Evolutionary conservation across 23 tunicate genomes (phyloP).

Genomic region (Styela clava): DNA sequence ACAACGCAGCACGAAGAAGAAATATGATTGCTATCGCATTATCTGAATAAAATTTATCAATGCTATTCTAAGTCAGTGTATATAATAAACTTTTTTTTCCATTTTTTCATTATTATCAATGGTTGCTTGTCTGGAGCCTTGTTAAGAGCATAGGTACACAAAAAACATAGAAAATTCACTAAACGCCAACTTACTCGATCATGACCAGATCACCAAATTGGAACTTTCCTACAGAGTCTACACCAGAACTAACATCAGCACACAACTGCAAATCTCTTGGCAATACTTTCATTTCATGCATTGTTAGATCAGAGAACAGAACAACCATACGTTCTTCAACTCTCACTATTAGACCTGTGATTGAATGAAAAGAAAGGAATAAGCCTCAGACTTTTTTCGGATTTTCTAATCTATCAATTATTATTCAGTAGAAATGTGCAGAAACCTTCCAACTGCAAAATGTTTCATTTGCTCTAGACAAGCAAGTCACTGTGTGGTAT

Average conservation of each 20-base stretch:
- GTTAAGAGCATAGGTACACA: too few relatives aligned
- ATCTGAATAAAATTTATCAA: too few relatives aligned
- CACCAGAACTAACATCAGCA: conserved; percentile 96
- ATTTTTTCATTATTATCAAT: too few relatives aligned
- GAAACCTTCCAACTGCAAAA: neutral
- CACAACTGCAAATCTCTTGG: conserved; percentile 94
- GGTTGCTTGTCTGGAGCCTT: too few relatives aligned
- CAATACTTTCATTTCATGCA: conserved; percentile 93
- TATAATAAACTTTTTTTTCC: too few relatives aligned
- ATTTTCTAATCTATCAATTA: neutral
- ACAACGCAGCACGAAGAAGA: too few relatives aligned
- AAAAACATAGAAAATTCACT: too few relatives aligned
- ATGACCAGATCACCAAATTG: conserved; percentile 94
- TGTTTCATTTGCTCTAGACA: neutral
- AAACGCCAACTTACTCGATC: conserved; percentile 76
- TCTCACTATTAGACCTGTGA: conserved; percentile 79
- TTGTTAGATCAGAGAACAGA: conserved; percentile 83
- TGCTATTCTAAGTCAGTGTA: too few relatives aligned
- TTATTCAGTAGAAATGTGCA: neutral
- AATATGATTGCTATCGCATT: too few relatives aligned
- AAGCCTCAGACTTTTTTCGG: neutral
- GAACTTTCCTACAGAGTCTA: conserved; percentile 93
- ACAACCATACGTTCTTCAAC: conserved; percentile 91
- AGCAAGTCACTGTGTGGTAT: too few relatives aligned
- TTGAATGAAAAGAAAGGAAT: neutral